Percentiles rank a stretch among this genome's conserved stretches.
phyloP scores from a whole-genome alignment of 2,797 vertebrate species.

The Anas acuta region DNA sequence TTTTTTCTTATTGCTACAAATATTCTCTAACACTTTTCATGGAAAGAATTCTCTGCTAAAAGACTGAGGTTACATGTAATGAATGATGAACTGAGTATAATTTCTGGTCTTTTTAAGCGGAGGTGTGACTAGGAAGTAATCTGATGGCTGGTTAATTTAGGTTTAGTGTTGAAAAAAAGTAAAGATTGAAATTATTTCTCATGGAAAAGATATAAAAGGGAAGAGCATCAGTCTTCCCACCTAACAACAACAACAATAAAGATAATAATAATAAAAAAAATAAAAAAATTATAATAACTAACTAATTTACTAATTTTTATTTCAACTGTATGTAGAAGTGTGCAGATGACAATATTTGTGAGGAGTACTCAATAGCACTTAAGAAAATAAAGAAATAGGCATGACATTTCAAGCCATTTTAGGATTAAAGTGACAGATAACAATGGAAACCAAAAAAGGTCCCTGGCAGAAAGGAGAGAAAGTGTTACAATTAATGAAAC shows the following conservation, averaged over 20 bases:
- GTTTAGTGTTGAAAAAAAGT: not conserved
- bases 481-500: not conserved
- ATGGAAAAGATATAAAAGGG: not conserved
- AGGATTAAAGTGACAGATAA: not conserved
- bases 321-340: not conserved
- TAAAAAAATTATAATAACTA: not conserved
- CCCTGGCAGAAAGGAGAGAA: not conserved
- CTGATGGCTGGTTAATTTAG: not conserved
- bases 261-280: not conserved
- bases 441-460: not conserved
- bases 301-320: not conserved
- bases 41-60: not conserved
- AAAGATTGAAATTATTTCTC: not conserved
- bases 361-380: not conserved
- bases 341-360: not conserved
- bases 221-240: not conserved
- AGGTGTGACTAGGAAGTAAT: not conserved
- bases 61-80: not conserved
- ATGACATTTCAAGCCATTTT: not conserved
- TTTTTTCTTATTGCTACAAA: not conserved
- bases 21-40: not conserved
- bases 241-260: accelerated
- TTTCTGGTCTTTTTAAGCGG: not conserved
- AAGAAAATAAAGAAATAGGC: not conserved
- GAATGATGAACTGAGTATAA: not conserved